Conservation (phyloP, 2,888 invertebrate genomes). For the Argyresthia goedartella region DNA sequence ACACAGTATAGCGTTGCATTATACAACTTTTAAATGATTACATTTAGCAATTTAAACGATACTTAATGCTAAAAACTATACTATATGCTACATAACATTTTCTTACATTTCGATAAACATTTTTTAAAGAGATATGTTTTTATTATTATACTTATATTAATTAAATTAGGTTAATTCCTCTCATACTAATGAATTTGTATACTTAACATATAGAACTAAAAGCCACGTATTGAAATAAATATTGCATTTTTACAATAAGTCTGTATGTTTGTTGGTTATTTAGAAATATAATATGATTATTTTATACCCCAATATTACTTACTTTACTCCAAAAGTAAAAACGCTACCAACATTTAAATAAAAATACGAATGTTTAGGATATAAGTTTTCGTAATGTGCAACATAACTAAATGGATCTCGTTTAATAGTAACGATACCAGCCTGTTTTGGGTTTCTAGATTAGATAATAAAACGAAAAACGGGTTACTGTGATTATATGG, state of each 20-base stretch:
- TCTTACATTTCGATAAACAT: background rate
- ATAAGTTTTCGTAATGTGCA: too few relatives aligned
- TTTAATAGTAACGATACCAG: too few relatives aligned
- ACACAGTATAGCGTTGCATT: conserved; percentile 38
- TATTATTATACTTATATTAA: background rate
- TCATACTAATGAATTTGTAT: background rate
- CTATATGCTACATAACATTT: too few relatives aligned
- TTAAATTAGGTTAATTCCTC: background rate
- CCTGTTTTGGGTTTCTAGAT: too few relatives aligned
- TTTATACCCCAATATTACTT: too few relatives aligned
- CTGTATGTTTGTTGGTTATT: too few relatives aligned
- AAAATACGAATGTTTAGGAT: background rate
- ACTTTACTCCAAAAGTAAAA: background rate
- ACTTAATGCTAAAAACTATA: background rate
- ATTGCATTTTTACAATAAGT: background rate
- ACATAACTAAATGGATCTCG: too few relatives aligned
- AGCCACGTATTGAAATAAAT: background rate
- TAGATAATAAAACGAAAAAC: too few relatives aligned
- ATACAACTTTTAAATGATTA: conserved; percentile 17
- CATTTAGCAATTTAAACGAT: conserved; percentile 14
- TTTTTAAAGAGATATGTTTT: background rate
- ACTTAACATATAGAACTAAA: background rate
- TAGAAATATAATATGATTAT: too few relatives aligned
- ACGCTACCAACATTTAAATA: background rate
- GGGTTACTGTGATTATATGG: too few relatives aligned